These are phyloP conservation scores for Agriotes lineatus DNA, from an alignment of 2,888 invertebrate genomes.

Conservation along the genomic window DNA sequence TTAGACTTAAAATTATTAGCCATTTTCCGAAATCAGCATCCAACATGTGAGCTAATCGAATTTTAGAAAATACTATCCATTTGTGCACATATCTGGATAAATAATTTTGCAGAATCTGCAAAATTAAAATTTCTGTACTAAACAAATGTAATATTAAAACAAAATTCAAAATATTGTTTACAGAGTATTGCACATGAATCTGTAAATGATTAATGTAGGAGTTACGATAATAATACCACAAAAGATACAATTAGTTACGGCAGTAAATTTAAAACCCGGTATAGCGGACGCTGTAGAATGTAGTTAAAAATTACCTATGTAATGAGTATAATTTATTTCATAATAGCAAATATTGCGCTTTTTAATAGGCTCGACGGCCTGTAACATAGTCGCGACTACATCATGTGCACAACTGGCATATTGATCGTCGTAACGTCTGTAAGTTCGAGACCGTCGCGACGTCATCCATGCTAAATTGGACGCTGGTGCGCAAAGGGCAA, in stretches of 20 bases:
- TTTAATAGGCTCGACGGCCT: constrained; percentile 54
- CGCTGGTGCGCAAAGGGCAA: constrained; percentile 33
- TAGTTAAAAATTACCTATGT: constrained; percentile 30
- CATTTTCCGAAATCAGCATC: too few relatives aligned
- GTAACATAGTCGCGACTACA: constrained; percentile 58
- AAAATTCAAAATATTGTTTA: too few relatives aligned
- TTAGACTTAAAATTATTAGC: too few relatives aligned
- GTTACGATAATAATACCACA: neutral
- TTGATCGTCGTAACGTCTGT: constrained; percentile 41
- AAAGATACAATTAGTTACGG: neutral
- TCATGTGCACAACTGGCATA: constrained; percentile 60
- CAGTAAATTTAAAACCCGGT: neutral
- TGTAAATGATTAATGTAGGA: too few relatives aligned
- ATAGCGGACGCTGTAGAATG: constrained; percentile 11
- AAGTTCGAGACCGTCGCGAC: constrained; percentile 35
- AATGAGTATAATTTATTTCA: constrained; percentile 28
- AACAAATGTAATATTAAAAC: too few relatives aligned
- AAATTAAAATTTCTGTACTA: too few relatives aligned
- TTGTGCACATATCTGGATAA: too few relatives aligned
- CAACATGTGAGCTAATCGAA: too few relatives aligned
- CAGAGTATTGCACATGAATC: too few relatives aligned
- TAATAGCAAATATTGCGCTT: constrained; percentile 46
- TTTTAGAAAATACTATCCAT: too few relatives aligned
- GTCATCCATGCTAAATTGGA: constrained; percentile 19
- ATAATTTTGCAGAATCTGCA: too few relatives aligned